Conservation (phyloP, 2,113 vertebrate genomes). For the Callopanchax toddi region DNA sequence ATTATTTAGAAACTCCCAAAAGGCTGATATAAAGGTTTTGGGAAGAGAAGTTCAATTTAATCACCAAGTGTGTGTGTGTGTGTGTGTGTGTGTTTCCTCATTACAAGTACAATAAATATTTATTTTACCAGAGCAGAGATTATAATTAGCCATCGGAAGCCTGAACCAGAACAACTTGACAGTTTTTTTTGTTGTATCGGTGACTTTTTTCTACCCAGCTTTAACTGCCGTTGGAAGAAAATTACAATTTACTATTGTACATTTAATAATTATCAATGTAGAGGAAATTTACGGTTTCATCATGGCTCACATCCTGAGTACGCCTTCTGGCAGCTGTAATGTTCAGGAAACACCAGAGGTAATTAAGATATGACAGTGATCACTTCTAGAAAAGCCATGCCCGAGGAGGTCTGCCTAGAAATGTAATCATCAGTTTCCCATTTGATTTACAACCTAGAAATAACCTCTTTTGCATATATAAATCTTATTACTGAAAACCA, state of each 20-base stretch:
- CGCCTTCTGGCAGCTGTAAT: conserved; percentile 23
- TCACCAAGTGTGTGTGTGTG: neutral
- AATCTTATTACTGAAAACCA: neutral
- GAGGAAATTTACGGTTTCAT: neutral
- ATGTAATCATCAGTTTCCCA: neutral
- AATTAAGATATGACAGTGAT: conserved; percentile 1
- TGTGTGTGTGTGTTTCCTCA: neutral
- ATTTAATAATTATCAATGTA: neutral
- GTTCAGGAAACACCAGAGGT: conserved; percentile 16
- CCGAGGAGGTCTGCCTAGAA: neutral
- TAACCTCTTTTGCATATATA: neutral
- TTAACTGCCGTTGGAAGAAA: neutral
- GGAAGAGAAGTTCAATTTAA: conserved; percentile 29
- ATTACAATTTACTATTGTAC: neutral
- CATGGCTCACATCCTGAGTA: neutral
- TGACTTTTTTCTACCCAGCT: neutral
- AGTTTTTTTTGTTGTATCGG: no score
- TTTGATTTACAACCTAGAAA: neutral
- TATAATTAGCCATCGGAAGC: conserved; percentile 1
- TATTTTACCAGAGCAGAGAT: conserved; percentile 1
- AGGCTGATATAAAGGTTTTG: neutral
- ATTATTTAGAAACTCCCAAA: conserved; percentile 26
- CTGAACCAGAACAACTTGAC: neutral
- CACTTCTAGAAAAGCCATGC: neutral
- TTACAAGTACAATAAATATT: conserved; percentile 14